These are phyloP conservation scores for Drosophila micromelanica DNA, from an alignment of 1,140 invertebrate genomes.

Conservation along the genomic window DNA sequence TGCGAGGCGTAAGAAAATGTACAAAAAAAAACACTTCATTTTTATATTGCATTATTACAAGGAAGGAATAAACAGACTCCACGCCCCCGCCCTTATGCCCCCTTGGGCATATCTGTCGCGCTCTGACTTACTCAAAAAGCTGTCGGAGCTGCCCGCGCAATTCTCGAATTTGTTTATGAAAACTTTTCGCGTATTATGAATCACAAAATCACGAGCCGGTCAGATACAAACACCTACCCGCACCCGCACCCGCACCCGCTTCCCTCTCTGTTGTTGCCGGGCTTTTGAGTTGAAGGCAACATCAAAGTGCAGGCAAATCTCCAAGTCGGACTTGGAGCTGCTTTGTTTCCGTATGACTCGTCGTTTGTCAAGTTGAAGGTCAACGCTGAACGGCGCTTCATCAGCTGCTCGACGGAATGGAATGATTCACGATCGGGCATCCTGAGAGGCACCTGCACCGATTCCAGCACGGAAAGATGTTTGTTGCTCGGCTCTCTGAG, in stretches of 20 bases:
- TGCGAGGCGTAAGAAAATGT: slow-evolving; percentile 43
- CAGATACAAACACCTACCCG: not conserved
- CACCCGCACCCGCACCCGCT: not conserved
- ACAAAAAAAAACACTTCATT: slow-evolving; percentile 66
- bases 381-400: slow-evolving; percentile 26
- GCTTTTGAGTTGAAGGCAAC: slow-evolving; percentile 63
- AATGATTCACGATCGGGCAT: slow-evolving; percentile 41
- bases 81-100: slow-evolving; percentile 10
- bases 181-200: slow-evolving; percentile 47
- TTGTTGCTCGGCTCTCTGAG: not conserved
- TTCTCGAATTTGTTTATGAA: slow-evolving; percentile 51
- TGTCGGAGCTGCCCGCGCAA: slow-evolving; percentile 50
- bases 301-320: slow-evolving; percentile 62
- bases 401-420: slow-evolving; percentile 17
- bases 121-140: slow-evolving; percentile 23
- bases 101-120: slow-evolving; percentile 23
- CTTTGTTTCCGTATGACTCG: slow-evolving; percentile 77
- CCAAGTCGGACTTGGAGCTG: slow-evolving; percentile 43
- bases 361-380: slow-evolving; percentile 77
- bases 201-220: slow-evolving; percentile 23
- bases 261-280: slow-evolving; percentile 9
- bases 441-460: slow-evolving; percentile 54
- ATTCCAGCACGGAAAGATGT: not conserved
- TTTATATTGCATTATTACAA: slow-evolving; percentile 59
- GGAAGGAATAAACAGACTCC: slow-evolving; percentile 32